Base-by-base conservation (phyloP, 2,113 vertebrate genomes). In the Periophthalmodon schlosseri region DNA sequence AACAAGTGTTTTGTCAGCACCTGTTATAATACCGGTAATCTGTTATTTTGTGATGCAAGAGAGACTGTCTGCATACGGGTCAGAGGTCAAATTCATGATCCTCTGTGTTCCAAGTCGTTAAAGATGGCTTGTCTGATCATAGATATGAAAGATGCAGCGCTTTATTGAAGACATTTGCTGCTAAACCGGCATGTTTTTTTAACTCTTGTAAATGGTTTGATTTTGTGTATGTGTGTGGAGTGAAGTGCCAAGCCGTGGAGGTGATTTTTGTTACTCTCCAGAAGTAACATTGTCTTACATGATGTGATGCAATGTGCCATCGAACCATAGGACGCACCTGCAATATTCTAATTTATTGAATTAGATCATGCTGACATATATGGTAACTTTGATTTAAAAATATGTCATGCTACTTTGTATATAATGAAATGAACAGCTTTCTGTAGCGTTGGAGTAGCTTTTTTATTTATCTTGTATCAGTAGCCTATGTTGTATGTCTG, bases 271-370 rank as follows among this genome's bases (percentile, higher is more conserved):
- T 72, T 74, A 70, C 76, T 84, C 84, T 83, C 74, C 81, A 66
- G 70, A 79, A 77, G 69, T 79, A 28, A 28, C 28, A 28, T 28
- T 28, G 28, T 28, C 28, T 28, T 28, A 28, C 28, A 63, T 78
- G 69, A 60, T 63, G 75, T 73, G 16, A 73, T 58, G 20, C 23
- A 58, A 77, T 79, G 52, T 39, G 70, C 73, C 83, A 78, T 84
- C 73, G 68, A 57, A 73, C 52, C 21, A 60, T 82, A 85, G 77
- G 86, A 86, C 79, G 72, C 77, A 87, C 84, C 75, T 83, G 78
- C 80, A 87, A 84, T 79, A 54, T 20, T 77, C 76, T 89, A 91
- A 91, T 90, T 91, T 90, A 90, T 88, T 89, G 82, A 49, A 72
- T 69, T 89, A 76, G 78, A 86, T 89, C 74, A 89, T 74, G 78